phyloP scores from a whole-genome alignment of 2,797 vertebrate species.

The Psittacula derbiana region DNA sequence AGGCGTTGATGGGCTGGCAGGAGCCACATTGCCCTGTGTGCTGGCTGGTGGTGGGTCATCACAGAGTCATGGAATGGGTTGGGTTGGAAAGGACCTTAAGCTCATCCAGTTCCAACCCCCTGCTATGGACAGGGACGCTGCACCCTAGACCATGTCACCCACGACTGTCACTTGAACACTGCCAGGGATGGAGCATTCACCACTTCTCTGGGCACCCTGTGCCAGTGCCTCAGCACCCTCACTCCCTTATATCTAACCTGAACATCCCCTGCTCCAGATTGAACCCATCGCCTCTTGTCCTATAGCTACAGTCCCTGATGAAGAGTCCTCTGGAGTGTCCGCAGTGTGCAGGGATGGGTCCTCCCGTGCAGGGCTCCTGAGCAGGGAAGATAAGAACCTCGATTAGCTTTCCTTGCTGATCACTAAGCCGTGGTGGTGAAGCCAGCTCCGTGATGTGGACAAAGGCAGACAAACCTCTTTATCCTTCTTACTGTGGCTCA shows the following conservation, averaged over 20 bases:
- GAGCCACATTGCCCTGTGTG: accelerated
- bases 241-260: neutral
- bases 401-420: neutral
- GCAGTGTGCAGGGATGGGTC: neutral
- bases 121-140: neutral
- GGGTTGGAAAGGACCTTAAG: neutral
- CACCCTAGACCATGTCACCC: neutral
- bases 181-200: neutral
- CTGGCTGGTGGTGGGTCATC: neutral
- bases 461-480: neutral
- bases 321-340: neutral
- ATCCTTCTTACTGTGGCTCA: neutral
- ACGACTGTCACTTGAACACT: neutral
- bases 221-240: neutral
- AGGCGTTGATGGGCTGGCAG: accelerated
- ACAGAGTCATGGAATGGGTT: neutral
- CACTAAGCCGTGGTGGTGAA: neutral
- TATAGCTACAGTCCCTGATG: neutral
- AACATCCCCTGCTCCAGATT: neutral
- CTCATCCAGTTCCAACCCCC: neutral
- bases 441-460: neutral
- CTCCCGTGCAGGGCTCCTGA: accelerated
- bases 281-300: neutral
- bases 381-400: neutral
- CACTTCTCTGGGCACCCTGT: neutral